These are phyloP conservation scores for Drosophila aff. DNA, from an alignment of 1,140 invertebrate genomes.

Conservation along the genomic window DNA sequence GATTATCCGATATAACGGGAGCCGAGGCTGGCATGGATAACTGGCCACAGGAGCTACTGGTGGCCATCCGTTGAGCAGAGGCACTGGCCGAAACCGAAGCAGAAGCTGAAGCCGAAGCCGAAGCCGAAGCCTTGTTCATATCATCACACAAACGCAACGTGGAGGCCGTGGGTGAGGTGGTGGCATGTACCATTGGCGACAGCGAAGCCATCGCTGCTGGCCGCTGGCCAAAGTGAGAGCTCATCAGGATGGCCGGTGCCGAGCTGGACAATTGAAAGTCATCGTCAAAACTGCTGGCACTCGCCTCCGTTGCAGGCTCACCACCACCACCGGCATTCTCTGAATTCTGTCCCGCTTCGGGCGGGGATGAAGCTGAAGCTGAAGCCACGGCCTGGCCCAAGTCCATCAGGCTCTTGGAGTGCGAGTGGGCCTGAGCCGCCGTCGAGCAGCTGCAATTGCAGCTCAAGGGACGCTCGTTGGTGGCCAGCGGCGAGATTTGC, in stretches of 20 bases:
- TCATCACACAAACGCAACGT: conserved; percentile 70
- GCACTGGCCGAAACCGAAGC: neutral
- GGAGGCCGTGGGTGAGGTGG: conserved; percentile 72
- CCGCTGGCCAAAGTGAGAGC: conserved; percentile 44
- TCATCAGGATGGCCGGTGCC: conserved; percentile 75
- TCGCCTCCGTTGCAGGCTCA: neutral
- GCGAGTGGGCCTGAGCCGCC: conserved; percentile 51
- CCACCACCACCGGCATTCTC: neutral
- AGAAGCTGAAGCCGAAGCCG: conserved; percentile 10
- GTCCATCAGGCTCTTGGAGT: conserved; percentile 74
- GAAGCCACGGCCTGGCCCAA: conserved; percentile 16
- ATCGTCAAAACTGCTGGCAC: conserved; percentile 61
- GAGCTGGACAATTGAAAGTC: conserved; percentile 73
- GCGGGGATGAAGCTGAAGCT: neutral
- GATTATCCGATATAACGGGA: conserved; percentile 55
- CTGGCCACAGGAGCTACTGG: conserved; percentile 67
- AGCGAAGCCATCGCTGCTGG: neutral
- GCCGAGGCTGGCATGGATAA: conserved; percentile 55
- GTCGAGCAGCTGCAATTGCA: conserved; percentile 68
- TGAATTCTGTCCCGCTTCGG: conserved; percentile 2
- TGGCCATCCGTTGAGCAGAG: conserved; percentile 32
- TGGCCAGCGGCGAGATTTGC: conserved; percentile 81
- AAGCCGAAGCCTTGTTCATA: conserved; percentile 50
- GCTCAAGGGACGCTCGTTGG: conserved; percentile 86
- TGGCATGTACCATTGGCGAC: conserved; percentile 30